These are phyloP conservation scores for Uria lomvia DNA, from an alignment of 2,113 vertebrate genomes.

Conservation along the genomic window DNA sequence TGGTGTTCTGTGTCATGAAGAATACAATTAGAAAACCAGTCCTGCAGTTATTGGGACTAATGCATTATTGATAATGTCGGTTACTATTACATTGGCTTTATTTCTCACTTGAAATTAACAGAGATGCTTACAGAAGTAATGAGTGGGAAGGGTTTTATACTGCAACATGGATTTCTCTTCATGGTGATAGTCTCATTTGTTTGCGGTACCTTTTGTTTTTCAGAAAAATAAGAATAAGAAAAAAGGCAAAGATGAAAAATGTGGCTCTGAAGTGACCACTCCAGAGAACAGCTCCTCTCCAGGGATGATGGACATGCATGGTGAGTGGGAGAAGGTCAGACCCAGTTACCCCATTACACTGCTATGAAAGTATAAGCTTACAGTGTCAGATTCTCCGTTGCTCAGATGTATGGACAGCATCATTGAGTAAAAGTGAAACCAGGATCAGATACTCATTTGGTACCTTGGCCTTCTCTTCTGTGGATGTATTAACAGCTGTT, in stretches of 20 bases:
- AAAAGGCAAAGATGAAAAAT: constrained; percentile 94
- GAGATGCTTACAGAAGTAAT: neutral
- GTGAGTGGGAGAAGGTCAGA: constrained; percentile 70
- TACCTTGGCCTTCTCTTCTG: neutral
- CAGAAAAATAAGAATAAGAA: constrained; percentile 98
- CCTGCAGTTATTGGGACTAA: neutral
- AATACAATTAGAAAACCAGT: neutral
- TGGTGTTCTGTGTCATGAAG: neutral
- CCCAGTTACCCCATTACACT: neutral
- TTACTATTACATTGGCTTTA: neutral
- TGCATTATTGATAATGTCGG: neutral
- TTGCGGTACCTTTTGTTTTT: neutral
- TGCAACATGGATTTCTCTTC: neutral
- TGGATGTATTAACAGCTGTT: neutral
- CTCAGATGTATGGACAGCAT: neutral
- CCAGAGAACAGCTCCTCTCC: constrained; percentile 97
- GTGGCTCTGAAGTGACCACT: constrained; percentile 92
- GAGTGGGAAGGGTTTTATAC: neutral
- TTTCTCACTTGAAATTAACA: neutral
- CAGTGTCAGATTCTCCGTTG: neutral
- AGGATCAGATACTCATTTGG: neutral
- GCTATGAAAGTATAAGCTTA: neutral
- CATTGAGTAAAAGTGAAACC: neutral
- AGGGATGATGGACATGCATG: constrained; percentile 98
- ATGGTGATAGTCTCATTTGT: neutral